Base-by-base conservation (phyloP, 2,888 invertebrate genomes). In the Macrosiphum euphorbiae region DNA sequence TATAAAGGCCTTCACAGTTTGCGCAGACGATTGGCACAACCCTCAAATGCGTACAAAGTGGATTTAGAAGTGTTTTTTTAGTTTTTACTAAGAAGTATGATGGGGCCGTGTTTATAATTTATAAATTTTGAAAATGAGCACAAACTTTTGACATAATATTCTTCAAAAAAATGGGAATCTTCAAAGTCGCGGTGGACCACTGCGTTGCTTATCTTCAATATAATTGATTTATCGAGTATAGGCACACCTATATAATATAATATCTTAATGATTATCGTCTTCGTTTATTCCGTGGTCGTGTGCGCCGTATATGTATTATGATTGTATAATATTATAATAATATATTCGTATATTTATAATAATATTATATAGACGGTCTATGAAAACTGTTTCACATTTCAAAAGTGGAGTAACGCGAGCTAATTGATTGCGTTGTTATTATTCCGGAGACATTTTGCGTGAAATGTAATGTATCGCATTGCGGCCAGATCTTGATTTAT, bases 401-500 rank as follows among this genome's bases (percentile, higher is more conserved):
- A 8, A 78, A 35, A 35, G 2, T 78, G 78, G 78, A 78, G 78
- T 78, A 78, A 78, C 35, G 35, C 35, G 78, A 35, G 20, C 26
- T 86, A 86, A 86, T 86, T 86, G 47, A 86, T 86, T 28, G 86
- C n/a, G 86, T 78, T 78, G 78, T 78, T 85, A 85, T 85, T 85
- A 44, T 85, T 85, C 44, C 85, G 44, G 44, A 85, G 41, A 85
- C 44, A 52, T 52, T 35, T 52, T 44, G 47, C 61, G 47, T 47
- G 55, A 35, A 52, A 89, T 41, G 58, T 26, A 55, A 58, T 44
- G 47, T 44, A 41, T 89, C 16, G 35, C 55, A 55, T 87, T 88
- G n/a, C 89, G 28, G 26, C 24, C 41, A 41, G 52, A 84, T 91
- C 91, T 84, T 52, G 91, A 84, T 91, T 91, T 52, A 91, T 91